Evolutionary conservation across 2,888 invertebrate genomes (phyloP).

Genomic region (Lasioglossum pauxillum): DNA sequence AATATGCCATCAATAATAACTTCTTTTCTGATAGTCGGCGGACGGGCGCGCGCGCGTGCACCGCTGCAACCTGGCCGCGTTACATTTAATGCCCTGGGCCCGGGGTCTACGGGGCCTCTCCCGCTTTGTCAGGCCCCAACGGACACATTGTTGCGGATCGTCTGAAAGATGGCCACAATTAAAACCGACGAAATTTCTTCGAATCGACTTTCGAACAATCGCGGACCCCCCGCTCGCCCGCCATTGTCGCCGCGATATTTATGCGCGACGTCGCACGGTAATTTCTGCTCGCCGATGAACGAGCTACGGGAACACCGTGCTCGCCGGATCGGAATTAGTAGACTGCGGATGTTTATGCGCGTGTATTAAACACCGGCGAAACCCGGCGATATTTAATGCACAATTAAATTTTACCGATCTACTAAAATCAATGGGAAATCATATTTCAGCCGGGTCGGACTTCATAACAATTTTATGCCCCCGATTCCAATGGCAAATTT

Average conservation of each 20-base stretch:
- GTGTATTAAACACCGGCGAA: background rate
- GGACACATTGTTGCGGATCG: slow-evolving; percentile 75
- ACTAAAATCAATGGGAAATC: background rate
- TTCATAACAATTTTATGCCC: background rate
- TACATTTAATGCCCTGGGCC: slow-evolving; percentile 65
- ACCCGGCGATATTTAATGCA: background rate
- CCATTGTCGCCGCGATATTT: slow-evolving; percentile 30
- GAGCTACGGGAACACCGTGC: background rate
- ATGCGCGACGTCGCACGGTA: slow-evolving; percentile 12
- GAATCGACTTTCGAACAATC: slow-evolving; percentile 61
- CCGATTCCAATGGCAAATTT: background rate
- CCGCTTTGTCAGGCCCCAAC: slow-evolving; percentile 47
- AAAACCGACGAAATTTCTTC: slow-evolving; percentile 73
- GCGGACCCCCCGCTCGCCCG: slow-evolving; percentile 10
- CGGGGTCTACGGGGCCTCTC: slow-evolving; percentile 24
- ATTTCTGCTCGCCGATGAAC: slow-evolving; percentile 13
- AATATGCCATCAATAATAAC: slow-evolving; percentile 84
- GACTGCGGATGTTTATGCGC: background rate
- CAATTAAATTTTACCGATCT: background rate
- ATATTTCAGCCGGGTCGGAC: background rate
- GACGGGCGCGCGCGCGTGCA: slow-evolving; percentile 60
- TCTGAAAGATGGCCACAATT: slow-evolving; percentile 79
- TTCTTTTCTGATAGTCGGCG: slow-evolving; percentile 67
- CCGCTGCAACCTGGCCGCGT: slow-evolving; percentile 50
- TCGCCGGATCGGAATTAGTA: background rate